Base-by-base conservation (phyloP, 2,888 invertebrate species). In the Dryadula phaetusa region DNA sequence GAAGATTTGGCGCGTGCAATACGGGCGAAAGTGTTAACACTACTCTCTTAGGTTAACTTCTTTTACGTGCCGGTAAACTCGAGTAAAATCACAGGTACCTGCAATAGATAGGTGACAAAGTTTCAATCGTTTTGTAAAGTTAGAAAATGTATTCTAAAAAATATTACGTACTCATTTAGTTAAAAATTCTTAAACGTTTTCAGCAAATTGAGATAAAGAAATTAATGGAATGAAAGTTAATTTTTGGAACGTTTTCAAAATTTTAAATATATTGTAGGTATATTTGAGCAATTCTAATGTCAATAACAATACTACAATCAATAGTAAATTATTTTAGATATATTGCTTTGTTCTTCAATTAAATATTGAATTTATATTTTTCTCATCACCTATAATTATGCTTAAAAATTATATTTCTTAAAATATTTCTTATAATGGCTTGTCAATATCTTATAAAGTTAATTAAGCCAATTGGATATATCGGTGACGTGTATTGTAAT, bases 11-110 rank as follows among this genome's bases (percentile, higher is more conserved):
- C 74, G 78, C 80, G 84, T 83, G 80, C 79, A 78, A 71, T 82
- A 78, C 77, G 69, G 79, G 89, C 80, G 91, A 91, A 91, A 91
- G 90, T 89, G 83, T 75, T 74, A 77, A 85, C 85, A 86, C 83
- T 85, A 86, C 83, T 72, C 67, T 69, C 67, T 67, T 70, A 47
- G 76, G 78, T 81, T 85, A 83, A 85, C 88, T 83, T 82, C 76
- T 75, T 77, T 75, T 82, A 85, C 83, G 84, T 85, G 82, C 75
- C 79, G 82, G 77, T 80, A 77, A 77, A 76, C 78, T 86, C 78
- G 77, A 82, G 78, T 80, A 77, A 77, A 76, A 78, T 86, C 79
- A 76, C 84, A 77, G 71, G 70, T 72, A 82, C 82, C 91, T 91
- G 91, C 72, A 84, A 88, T 71, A 82, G 76, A 81, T 77, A 82